Evolutionary conservation across 2,113 vertebrate genomes (phyloP), one percentile per base, ranked within the genome.

Genomic region (Oncorhynchus clarkii): DNA sequence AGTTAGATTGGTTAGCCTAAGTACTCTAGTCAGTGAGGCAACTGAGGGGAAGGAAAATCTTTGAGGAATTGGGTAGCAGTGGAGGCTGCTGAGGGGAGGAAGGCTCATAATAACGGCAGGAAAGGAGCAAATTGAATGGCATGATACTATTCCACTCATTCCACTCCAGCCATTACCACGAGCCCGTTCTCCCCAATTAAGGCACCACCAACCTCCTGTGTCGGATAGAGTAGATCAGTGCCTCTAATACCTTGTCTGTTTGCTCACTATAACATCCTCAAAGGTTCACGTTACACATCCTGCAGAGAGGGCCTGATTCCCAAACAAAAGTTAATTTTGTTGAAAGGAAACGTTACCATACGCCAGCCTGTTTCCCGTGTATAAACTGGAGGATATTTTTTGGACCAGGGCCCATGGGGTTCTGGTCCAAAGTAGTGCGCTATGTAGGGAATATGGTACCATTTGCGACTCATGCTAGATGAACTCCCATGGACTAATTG

Each of bases 41-140:
- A 45, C 16, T 65, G 67, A 84, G 81, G 81, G 89, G 83, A 76
- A 60, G 27, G 80, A 48, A 74, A 90, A 88, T 89, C 87, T 89
- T 84, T 87, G 82, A 78, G 75, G 78, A 87, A 84, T 83, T 86
- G 82, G 87, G 86, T 83, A 89, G 87, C 39, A 45, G 9, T 45
- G 39, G 39, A 45, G 9, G 39, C 39, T 45, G 9, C 39, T 45
- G 39, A 11, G 39, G 39, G 9, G 39, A 45, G 9, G 9, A 45
- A 9, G 2, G 39, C 39, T 45, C 39, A 45, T 45, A 11, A 45
- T 45, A 45, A 45, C 11, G 39, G 39, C 39, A 11, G 2, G 9
- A 45, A 11, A 9, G 8, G 9, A 11, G 9, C 8, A 1, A 11
- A 45, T 45, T 2, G 9, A 45, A 45, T 45, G 39, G 34, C 34